These are phyloP conservation scores for Acrocyrtus sp. DNA, from an alignment of 2,888 invertebrate species.

Conservation along the genomic window DNA sequence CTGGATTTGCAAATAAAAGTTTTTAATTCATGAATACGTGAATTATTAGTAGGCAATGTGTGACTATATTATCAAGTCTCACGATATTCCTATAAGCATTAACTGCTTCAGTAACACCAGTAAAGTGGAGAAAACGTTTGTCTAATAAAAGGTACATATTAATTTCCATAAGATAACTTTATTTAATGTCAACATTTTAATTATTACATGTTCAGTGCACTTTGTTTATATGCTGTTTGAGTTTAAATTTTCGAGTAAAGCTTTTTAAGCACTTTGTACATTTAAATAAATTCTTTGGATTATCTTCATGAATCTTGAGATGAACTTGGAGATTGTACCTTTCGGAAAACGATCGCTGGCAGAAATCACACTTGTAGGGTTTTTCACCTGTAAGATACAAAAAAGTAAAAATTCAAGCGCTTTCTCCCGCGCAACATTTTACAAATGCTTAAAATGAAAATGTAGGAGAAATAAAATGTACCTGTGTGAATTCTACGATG, in stretches of 20 bases:
- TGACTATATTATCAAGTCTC: too few species aligned
- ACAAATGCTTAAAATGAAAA: not conserved
- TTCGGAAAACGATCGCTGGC: constrained; percentile 70
- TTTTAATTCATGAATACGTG: too few species aligned
- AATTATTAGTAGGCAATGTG: too few species aligned
- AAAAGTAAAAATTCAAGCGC: not conserved
- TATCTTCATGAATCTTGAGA: constrained; percentile 67
- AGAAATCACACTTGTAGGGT: constrained; percentile 57
- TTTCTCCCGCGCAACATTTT: not conserved
- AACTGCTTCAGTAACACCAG: too few species aligned
- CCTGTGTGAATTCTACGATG: constrained; percentile 74
- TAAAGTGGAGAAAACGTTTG: too few species aligned
- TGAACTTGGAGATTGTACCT: constrained; percentile 70
- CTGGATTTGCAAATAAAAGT: too few species aligned
- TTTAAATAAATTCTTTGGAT: constrained; percentile 70
- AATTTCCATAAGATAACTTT: too few species aligned
- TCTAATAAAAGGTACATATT: too few species aligned
- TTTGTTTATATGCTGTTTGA: constrained; percentile 65
- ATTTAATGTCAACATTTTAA: too few species aligned
- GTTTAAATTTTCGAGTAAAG: constrained; percentile 65
- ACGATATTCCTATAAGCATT: too few species aligned
- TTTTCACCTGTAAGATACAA: constrained; percentile 68
- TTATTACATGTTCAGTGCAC: too few species aligned
- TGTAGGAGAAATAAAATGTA: constrained; percentile 6
- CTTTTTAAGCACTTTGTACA: constrained; percentile 71